phyloP scores from a whole-genome alignment of 2,888 invertebrate genomes.

The Vanessa cardui region DNA sequence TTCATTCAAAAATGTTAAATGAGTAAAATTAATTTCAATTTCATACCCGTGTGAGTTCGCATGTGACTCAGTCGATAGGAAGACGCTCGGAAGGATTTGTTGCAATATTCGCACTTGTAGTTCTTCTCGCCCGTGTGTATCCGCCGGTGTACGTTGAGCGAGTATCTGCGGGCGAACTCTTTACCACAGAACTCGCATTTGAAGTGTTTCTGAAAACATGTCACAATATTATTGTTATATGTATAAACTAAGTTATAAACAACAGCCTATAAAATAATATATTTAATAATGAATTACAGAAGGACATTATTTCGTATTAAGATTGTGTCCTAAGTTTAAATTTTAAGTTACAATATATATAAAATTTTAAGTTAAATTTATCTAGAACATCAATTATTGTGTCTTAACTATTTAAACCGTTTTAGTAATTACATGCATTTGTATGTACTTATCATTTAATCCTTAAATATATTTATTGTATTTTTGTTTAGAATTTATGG shows the following conservation, averaged over 20 bases:
- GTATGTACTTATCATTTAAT: no score
- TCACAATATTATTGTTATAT: no score
- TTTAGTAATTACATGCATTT: no score
- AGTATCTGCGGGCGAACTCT: constrained; percentile 94
- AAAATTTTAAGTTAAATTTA: no score
- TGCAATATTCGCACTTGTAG: constrained; percentile 93
- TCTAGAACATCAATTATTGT: no score
- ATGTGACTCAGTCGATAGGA: constrained; percentile 93
- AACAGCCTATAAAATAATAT: neutral
- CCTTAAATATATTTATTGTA: no score
- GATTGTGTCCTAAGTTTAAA: no score
- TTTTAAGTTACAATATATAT: no score
- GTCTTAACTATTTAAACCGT: no score
- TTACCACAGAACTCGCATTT: constrained; percentile 95
- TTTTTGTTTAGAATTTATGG: no score
- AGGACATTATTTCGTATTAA: no score
- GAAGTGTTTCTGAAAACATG: constrained; percentile 84
- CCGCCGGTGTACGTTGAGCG: constrained; percentile 91
- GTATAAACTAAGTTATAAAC: neutral
- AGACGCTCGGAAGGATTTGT: constrained; percentile 92
- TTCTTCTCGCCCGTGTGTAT: constrained; percentile 94
- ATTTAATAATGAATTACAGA: no score
- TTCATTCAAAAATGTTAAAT: neutral
- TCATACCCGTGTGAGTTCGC: constrained; percentile 90
- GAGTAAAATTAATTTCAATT: neutral